Evolutionary conservation across 2,797 vertebrate species (phyloP).

Genomic region (Momotus momota): DNA sequence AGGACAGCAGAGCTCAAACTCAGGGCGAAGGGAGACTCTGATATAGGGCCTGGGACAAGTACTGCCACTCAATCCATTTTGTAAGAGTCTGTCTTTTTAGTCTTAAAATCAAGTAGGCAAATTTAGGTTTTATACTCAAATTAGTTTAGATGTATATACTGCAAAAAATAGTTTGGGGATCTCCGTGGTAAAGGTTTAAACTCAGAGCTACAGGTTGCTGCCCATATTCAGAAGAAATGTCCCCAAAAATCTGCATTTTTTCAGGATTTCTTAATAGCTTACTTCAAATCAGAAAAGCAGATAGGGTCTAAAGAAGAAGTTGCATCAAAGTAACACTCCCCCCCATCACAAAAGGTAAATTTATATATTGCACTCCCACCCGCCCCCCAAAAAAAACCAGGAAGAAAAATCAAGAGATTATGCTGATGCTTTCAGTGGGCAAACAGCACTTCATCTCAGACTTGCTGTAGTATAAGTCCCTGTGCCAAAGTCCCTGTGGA

Average conservation of each 20-base stretch:
- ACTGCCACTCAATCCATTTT: background rate
- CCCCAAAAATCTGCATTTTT: background rate
- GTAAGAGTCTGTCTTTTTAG: background rate
- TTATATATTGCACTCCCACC: background rate
- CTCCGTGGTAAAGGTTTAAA: background rate
- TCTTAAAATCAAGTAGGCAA: background rate
- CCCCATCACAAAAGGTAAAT: background rate
- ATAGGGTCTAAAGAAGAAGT: background rate
- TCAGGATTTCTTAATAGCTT: background rate
- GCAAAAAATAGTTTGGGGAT: background rate
- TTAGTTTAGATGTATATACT: background rate
- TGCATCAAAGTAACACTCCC: background rate
- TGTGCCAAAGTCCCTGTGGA: background rate
- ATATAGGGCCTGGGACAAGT: background rate
- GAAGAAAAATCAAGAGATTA: background rate
- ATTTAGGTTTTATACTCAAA: accelerated
- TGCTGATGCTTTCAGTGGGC: background rate
- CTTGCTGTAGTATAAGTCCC: accelerated
- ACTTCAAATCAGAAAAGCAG: background rate
- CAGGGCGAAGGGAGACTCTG: background rate
- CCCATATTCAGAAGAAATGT: background rate
- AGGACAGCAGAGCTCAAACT: background rate
- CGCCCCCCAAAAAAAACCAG: background rate
- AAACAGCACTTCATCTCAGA: background rate
- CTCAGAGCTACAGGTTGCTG: background rate